phyloP scores from a whole-genome alignment of 2,797 vertebrate species.

The Alectoris magna region DNA sequence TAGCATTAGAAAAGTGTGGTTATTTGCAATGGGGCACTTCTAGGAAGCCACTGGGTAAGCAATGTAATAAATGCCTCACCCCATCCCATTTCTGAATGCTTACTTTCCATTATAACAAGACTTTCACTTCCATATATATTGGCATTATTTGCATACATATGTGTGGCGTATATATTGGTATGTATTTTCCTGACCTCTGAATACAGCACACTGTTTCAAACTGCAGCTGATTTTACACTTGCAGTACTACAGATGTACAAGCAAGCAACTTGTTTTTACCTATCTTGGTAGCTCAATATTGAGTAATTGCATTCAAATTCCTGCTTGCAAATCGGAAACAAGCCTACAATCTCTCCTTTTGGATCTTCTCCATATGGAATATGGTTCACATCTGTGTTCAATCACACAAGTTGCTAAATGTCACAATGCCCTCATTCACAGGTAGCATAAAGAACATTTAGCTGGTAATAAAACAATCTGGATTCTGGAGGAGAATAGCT shows the following conservation, averaged over 20 bases:
- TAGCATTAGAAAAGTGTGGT: not conserved
- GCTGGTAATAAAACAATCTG: slow-evolving; percentile 79
- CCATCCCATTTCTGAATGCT: not conserved
- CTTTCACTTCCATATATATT: not conserved
- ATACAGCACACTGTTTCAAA: not conserved
- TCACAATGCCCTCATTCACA: slow-evolving; percentile 83
- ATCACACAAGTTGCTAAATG: slow-evolving; percentile 79
- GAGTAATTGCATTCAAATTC: slow-evolving; percentile 26
- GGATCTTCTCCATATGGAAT: slow-evolving; percentile 72
- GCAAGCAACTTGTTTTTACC: not conserved
- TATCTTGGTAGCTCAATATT: slow-evolving; percentile 1
- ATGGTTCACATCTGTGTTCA: slow-evolving; percentile 79
- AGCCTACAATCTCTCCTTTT: slow-evolving; percentile 24
- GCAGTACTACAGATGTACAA: not conserved
- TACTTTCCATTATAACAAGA: not conserved
- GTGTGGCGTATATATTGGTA: not conserved
- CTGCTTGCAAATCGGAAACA: slow-evolving; percentile 58
- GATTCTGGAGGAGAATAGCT: slow-evolving; percentile 59
- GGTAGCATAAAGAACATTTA: slow-evolving; percentile 79
- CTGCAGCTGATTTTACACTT: not conserved
- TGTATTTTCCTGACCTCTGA: not conserved
- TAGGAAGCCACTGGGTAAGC: not conserved
- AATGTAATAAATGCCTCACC: not conserved
- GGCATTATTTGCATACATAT: too few species aligned
- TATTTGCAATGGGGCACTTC: accelerated